Percentiles rank a stretch among this genome's conserved stretches.
phyloP scores from a whole-genome alignment of 2,888 invertebrate genomes.

The Lithosia quadra region DNA sequence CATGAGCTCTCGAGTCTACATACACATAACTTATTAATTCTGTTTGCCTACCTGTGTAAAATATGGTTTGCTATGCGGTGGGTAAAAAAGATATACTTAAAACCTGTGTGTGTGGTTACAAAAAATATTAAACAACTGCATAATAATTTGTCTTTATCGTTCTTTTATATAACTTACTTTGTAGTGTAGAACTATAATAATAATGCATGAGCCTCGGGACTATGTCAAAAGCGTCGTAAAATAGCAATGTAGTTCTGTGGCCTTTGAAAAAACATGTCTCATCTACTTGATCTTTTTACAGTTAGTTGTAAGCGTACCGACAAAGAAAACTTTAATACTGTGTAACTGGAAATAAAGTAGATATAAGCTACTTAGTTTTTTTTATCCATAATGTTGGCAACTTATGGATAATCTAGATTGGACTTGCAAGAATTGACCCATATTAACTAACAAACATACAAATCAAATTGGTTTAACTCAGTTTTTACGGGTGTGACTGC shows the following conservation, averaged over 20 bases:
- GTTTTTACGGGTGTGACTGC: too few relatives aligned
- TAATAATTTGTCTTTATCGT: neutral
- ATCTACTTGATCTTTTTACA: conserved; percentile 2
- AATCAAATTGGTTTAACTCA: too few relatives aligned
- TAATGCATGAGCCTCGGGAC: conserved; percentile 1
- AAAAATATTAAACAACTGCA: neutral
- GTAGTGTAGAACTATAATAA: conserved; percentile 1
- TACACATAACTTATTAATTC: neutral
- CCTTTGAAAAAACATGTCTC: conserved; percentile 3
- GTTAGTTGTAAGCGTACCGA: neutral
- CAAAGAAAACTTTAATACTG: neutral
- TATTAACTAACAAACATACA: too few relatives aligned
- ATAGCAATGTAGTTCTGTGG: conserved; percentile 12
- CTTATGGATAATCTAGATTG: too few relatives aligned
- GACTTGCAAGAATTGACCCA: too few relatives aligned
- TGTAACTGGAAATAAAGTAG: neutral
- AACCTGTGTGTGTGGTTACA: neutral
- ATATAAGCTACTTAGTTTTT: too few relatives aligned
- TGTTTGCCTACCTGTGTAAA: neutral
- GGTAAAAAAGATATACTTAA: neutral
- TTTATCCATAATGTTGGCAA: too few relatives aligned
- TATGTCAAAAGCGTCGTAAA: conserved; percentile 10
- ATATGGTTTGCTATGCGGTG: neutral
- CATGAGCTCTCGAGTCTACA: too few relatives aligned
- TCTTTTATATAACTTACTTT: conserved; percentile 3